These are phyloP conservation scores for Onychomys arenicola DNA, from an alignment of 2,797 vertebrate genomes.

Conservation along the genomic window DNA sequence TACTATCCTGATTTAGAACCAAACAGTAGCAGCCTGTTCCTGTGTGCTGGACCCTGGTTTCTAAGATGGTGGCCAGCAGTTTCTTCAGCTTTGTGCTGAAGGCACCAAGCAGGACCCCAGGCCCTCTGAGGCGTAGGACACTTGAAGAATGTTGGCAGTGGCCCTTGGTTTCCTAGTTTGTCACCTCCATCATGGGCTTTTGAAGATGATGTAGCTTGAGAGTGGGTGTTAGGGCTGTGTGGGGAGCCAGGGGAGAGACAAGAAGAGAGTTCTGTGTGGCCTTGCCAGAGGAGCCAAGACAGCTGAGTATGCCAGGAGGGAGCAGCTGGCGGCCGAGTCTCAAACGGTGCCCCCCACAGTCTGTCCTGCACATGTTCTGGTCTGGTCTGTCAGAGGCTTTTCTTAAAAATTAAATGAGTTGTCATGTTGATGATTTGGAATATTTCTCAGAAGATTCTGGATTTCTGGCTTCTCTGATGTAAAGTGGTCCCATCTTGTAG, in stretches of 20 bases:
- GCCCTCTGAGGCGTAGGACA: no score
- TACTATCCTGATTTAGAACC: background rate
- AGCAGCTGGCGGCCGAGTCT: background rate
- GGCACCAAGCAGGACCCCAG: background rate
- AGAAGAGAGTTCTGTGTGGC: background rate
- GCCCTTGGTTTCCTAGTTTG: background rate
- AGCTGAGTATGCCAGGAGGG: background rate
- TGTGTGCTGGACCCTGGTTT: no score
- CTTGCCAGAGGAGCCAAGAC: rapidly evolving
- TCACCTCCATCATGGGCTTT: background rate
- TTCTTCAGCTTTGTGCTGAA: background rate
- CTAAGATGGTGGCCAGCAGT: background rate
- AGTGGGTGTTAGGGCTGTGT: background rate
- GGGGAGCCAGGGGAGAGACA: background rate
- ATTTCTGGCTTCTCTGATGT: background rate
- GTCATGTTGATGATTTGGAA: background rate
- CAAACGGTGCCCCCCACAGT: background rate
- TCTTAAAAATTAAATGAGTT: background rate
- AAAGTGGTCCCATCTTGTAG: background rate
- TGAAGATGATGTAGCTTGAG: background rate
- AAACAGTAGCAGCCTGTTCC: no score
- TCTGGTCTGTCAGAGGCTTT: background rate
- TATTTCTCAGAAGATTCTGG: background rate
- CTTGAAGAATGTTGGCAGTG: background rate
- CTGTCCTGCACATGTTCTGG: background rate